Base-by-base conservation (phyloP, 2,797 vertebrate species). In the Hirundo rustica region DNA sequence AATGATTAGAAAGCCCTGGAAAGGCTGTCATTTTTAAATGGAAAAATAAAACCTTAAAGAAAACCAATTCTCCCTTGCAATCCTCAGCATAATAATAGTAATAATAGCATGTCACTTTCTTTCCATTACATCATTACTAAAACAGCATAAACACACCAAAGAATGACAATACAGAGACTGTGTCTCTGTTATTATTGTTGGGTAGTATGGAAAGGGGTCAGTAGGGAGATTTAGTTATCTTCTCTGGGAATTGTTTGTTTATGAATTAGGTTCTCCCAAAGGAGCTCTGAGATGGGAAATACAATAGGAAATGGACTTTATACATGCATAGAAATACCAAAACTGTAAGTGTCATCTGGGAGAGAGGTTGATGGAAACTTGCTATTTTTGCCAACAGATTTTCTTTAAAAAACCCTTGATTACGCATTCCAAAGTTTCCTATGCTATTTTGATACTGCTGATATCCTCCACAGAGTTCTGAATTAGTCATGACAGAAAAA, bases 101-200 rank as follows among this genome's bases (percentile, higher is more conserved):
- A 89, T 96, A 80, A 88, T 60, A 90, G 75, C 77, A 72, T 96
- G 95, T 93, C n/a, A 13, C 17, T 89, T 95, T 97, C 84, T 98
- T 98, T 97, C 98, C 97, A 96, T 98, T 97, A 97, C 97, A 94
- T 98, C 97, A 97, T 62, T 71, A 29, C 78, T 71, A 50, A 97
- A 97, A 78, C 42, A 88, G 95, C 82, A 79, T 96, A 97, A 96
- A 96, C 85, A 88, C 67, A 74, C 21, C 53, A 94, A 61, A 94
- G 85, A 92, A 80, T 64, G 79, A 88, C 82, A 87, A 53, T 66
- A 57, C 71, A 75, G 77, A 94, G 91, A 60, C 94, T 89, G 42
- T 90, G 58, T 54, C 61, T 88, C 71, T 91, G 68, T 93, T 87
- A 22, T 88, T 81, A 51, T 73, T 93, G 53, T 73, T 44, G 66